Evolutionary conservation across 2,888 invertebrate species (phyloP), one percentile per base, ranked within the genome.

Genomic region (Dusona sp.): DNA sequence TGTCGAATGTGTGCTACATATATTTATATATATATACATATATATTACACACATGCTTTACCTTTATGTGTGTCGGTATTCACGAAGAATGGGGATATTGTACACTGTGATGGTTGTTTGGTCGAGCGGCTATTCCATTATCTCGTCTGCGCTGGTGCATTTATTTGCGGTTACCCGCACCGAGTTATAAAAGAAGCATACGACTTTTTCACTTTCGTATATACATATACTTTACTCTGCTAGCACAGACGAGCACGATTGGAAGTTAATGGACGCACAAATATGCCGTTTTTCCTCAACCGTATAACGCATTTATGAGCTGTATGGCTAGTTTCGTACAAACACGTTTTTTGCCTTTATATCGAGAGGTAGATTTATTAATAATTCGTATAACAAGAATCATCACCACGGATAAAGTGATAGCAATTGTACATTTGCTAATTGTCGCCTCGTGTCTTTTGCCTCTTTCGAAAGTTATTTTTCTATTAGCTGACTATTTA

Each of bases 161-260:
- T 86, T 86, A 86, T 86, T 86, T 86, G 86, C 86, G 86, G 86
- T 86, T 75, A n/a, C 74, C 84, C 84, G 81, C 86, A 70, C 29
- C 68, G 79, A 79, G 78, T 81, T 79, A 78, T 83, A 68, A 75
- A 74, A 86, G 81, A 86, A 86, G 68, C 73, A 86, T 81, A 84
- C 81, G 67, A 86, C 81, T 82, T 73, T 83, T 82, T 73, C 81
- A 48, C 48, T 72, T 77, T 67, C 48, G 65, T 72, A 67, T 72
- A 67, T 29, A 64, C 29, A 48, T 22, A 48, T 3, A 48, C 45
- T 19, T 70, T 42, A 29, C 29, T 64, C 13, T n/a, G n/a, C n/a
- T 42, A 9, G 70, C 45, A 68, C 42, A 25, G 70, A 72, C 74
- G 48, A 73, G 83, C 51, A 36, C 73, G 77, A 78, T 86, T 81